A percentile compares a stretch with the other conserved stretches of the same genome.
Evolutionary conservation across 2,888 invertebrate genomes (phyloP).

Genomic region (Meteorus colon): DNA sequence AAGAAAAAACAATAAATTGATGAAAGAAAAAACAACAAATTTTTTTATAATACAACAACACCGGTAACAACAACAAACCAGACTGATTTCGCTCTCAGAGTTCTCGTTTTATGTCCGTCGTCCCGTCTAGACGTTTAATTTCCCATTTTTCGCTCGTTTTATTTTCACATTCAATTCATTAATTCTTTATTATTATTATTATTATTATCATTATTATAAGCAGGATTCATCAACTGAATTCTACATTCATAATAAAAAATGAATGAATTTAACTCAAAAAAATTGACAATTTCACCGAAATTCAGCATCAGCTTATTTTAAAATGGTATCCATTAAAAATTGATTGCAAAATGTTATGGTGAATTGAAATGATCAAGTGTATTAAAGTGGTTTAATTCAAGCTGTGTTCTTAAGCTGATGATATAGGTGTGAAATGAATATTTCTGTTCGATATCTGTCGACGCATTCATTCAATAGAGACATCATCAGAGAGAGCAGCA

Average conservation of each 20-base stretch:
- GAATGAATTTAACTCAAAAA: not conserved
- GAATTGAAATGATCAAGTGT: no score
- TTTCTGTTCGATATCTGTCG: not conserved
- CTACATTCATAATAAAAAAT: not conserved
- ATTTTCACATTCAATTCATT: slow-evolving; percentile 29
- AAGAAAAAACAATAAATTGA: slow-evolving; percentile 24
- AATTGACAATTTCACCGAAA: no score
- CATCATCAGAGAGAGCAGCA: slow-evolving; percentile 39
- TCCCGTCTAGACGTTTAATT: slow-evolving; percentile 51
- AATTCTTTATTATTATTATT: slow-evolving; percentile 21
- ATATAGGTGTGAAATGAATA: not conserved
- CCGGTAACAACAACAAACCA: slow-evolving; percentile 26
- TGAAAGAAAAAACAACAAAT: slow-evolving; percentile 46
- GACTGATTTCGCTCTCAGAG: slow-evolving; percentile 51
- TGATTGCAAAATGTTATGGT: no score
- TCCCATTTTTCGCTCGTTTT: slow-evolving; percentile 42
- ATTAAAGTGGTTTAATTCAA: no score
- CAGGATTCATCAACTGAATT: no score
- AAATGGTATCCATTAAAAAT: not conserved
- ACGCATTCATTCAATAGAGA: slow-evolving; percentile 29
- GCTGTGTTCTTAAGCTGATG: no score
- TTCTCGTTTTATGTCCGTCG: slow-evolving; percentile 51
- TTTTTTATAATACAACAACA: not conserved
- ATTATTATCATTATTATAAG: not conserved
- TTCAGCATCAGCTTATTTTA: not conserved